Evolutionary conservation across 30 jellyfish, hydroid and myxozoan species (phyloP).

Genomic region (Turritopsis rubra): DNA sequence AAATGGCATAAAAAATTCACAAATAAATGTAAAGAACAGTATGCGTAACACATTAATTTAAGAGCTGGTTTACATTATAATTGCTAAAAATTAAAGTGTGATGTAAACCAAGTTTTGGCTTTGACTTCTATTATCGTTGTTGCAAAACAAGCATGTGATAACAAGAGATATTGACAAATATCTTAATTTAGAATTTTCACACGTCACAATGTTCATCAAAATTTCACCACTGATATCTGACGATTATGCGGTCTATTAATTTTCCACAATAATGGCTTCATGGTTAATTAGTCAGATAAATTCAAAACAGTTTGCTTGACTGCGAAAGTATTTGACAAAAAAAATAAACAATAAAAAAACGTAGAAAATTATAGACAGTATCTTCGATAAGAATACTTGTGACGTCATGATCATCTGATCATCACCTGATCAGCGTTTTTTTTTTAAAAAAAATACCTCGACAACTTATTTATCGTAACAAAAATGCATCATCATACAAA

Average conservation of each 20-base stretch:
- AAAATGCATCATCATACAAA: no score
- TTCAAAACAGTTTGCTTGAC: neutral
- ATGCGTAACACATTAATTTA: neutral
- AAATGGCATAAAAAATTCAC: no score
- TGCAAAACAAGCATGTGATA: neutral
- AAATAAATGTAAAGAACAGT: neutral
- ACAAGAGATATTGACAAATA: neutral
- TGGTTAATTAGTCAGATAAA: neutral
- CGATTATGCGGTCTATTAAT: neutral
- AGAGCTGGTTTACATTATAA: neutral
- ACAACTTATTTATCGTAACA: neutral
- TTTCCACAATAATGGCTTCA: neutral
- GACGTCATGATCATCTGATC: neutral
- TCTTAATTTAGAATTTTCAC: neutral
- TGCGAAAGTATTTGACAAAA: neutral
- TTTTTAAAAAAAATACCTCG: no score
- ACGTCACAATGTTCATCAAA: neutral
- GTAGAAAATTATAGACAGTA: neutral
- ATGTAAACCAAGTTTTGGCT: neutral
- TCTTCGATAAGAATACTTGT: neutral
- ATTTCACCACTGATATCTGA: no score
- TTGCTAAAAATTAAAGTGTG: neutral
- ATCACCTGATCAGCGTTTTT: neutral
- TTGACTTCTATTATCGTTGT: neutral
- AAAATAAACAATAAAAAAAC: neutral